Evolutionary conservation across 2,888 invertebrate species (phyloP).

Genomic region (Eupeodes latifasciatus): DNA sequence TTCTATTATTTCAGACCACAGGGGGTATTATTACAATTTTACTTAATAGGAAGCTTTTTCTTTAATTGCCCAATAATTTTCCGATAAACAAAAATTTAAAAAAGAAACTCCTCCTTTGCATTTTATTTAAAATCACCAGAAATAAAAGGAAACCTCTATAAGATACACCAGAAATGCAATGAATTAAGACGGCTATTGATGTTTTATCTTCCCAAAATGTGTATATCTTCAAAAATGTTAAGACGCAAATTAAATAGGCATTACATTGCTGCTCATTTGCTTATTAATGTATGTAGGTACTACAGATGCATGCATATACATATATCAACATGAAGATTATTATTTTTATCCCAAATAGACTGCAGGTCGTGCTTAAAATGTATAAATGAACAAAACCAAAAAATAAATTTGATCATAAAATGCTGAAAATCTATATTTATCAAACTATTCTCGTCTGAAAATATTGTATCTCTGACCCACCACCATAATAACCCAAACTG

Average conservation of each 20-base stretch:
- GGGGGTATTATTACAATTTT: neutral
- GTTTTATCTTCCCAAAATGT: conserved; percentile 39
- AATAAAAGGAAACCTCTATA: conserved; percentile 31
- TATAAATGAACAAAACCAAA: neutral
- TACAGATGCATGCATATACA: no score
- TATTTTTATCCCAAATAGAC: conserved; percentile 33
- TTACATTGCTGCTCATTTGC: neutral
- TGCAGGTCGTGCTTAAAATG: conserved; percentile 16
- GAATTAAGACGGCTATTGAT: conserved; percentile 55
- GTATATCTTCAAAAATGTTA: conserved; percentile 18
- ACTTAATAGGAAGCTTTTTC: neutral
- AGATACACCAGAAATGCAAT: conserved; percentile 44
- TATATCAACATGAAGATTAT: neutral
- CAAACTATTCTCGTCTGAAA: neutral
- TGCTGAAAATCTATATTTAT: conserved; percentile 36
- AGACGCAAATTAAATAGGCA: conserved; percentile 19
- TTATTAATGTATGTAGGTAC: neutral
- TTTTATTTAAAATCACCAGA: neutral
- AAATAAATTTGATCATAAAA: neutral
- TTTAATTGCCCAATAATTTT: conserved; percentile 17
- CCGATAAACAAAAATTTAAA: neutral
- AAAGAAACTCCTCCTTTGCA: neutral
- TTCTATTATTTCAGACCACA: neutral
- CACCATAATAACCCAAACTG: conserved; percentile 61
- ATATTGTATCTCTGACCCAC: conserved; percentile 40